Evolutionary conservation across 2,797 vertebrate species (phyloP), one percentile per base, ranked within the genome.

Genomic region (Hydrophis major): DNA sequence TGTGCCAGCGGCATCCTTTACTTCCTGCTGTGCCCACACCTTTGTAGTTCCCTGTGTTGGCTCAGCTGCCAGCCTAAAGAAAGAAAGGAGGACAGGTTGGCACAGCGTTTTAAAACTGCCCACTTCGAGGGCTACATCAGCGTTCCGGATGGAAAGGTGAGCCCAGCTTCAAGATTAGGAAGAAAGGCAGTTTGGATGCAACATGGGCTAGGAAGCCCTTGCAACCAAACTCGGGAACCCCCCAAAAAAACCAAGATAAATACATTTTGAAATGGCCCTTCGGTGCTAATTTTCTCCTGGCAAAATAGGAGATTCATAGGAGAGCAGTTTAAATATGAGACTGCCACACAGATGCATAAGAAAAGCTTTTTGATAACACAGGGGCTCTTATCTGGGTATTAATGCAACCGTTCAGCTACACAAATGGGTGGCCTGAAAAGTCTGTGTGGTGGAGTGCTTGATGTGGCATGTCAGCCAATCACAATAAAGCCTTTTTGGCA

Each of bases 121-220:
- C 94, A 56, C 86, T 97, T 98, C 42, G 96, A 56, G 28, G 98
- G 98, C 0, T 98, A 98, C 88, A 97, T 96, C 94, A 97, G 97
- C 0, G 96, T 98, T 50, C 98, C 98, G 0, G 97, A 98, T 13
- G 98, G 98, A 59, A 97, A 98, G 98, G 98, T 98, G 91, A 63
- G 96, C 92, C 28, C 0, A 2, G 6, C 11, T 2, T 91, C 56
- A 8, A 12, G 25, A 11, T 2, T 37, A 16, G 13, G 74, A 12
- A 18, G 6, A n/a, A 63, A 28, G 42, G 4, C 27, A 5, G 61
- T 5, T 18, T 16, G 1, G 25, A 4, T 16, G 10, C 1, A 60
- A 22, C 0, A 2, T 6, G n/a, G 47, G 47, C 47, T 28, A 16
- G 13, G 28, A n/a, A 69, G 4, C 10, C 0, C 28, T 59, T 89